Percentiles rank a stretch among this genome's conserved stretches.
Evolutionary conservation across 2,888 invertebrate genomes (phyloP).

Genomic region (Micoletzkya japonica): DNA sequence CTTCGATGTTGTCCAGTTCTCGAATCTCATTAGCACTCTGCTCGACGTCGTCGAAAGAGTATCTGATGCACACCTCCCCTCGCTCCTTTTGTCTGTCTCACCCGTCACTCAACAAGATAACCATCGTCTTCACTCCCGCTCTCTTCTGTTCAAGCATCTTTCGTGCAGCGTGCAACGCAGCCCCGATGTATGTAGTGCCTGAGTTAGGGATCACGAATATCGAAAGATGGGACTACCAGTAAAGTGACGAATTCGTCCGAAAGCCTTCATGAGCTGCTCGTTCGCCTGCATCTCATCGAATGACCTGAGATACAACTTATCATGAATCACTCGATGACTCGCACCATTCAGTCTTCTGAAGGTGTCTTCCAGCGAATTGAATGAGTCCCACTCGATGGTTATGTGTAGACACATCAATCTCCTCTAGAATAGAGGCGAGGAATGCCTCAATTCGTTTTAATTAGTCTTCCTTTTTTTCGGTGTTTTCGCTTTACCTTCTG

Average conservation of each 20-base stretch:
- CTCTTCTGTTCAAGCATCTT: slow-evolving; percentile 50
- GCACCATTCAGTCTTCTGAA: slow-evolving; percentile 61
- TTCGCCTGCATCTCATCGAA: slow-evolving; percentile 44
- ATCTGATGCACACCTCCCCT: slow-evolving; percentile 38
- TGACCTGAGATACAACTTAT: slow-evolving; percentile 25
- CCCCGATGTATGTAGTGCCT: slow-evolving; percentile 62
- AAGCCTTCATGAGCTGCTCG: slow-evolving; percentile 51
- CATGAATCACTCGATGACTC: not conserved
- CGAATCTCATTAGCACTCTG: slow-evolving; percentile 48
- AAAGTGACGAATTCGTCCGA: slow-evolving; percentile 49
- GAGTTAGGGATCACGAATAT: not conserved
- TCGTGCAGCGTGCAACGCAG: slow-evolving; percentile 51
- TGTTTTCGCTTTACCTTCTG: slow-evolving; percentile 44
- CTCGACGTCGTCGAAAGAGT: slow-evolving; percentile 49
- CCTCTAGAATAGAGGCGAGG: slow-evolving; percentile 38
- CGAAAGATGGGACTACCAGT: slow-evolving; percentile 35
- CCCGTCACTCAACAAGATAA: slow-evolving; percentile 60
- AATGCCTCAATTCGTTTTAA: slow-evolving; percentile 32
- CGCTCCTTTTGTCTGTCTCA: slow-evolving; percentile 32
- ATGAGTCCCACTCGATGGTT: slow-evolving; percentile 56
- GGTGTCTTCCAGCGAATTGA: slow-evolving; percentile 58
- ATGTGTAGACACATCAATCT: slow-evolving; percentile 34
- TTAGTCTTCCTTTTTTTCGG: too few relatives aligned
- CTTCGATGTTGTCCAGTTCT: slow-evolving; percentile 48
- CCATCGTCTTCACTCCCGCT: slow-evolving; percentile 48